A percentile compares a stretch with the other conserved stretches of the same genome.
Evolutionary conservation across 2,888 invertebrate genomes (phyloP).

Genomic region (Chymomyza procnemis): DNA sequence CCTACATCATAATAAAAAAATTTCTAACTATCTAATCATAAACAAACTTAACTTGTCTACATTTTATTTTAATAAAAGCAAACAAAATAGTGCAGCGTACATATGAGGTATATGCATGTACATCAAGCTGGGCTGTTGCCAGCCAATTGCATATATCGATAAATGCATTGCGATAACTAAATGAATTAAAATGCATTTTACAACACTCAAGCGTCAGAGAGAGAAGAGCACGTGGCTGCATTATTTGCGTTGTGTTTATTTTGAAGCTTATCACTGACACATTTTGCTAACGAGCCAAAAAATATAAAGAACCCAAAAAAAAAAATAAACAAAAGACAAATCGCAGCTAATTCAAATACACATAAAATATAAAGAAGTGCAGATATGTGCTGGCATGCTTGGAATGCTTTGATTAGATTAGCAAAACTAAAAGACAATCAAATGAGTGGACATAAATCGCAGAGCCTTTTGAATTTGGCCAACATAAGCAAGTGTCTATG

Average conservation of each 20-base stretch:
- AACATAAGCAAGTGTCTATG: slow-evolving; percentile 1
- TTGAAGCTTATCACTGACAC: not conserved
- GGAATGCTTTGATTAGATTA: slow-evolving; percentile 67
- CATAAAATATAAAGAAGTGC: not conserved
- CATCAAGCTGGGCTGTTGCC: not conserved
- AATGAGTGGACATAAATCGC: slow-evolving; percentile 27
- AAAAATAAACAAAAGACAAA: not conserved
- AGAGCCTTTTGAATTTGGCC: slow-evolving; percentile 38
- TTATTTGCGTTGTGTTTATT: too few species aligned
- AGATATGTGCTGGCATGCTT: slow-evolving; percentile 38
- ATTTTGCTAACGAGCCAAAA: not conserved
- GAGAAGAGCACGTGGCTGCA: too few species aligned
- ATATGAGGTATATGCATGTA: not conserved
- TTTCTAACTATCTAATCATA: not conserved
- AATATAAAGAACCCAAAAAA: not conserved
- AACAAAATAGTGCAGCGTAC: not conserved
- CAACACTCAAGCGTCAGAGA: not conserved
- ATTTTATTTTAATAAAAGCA: not conserved
- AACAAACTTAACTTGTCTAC: not conserved
- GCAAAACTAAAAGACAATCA: slow-evolving; percentile 21
- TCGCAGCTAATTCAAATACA: not conserved
- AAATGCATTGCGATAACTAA: not conserved
- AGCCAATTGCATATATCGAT: not conserved
- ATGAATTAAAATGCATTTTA: not conserved
- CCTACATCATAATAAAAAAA: not conserved